phyloP scores from a whole-genome alignment of 2,113 vertebrate genomes.

The Lonchura striata region DNA sequence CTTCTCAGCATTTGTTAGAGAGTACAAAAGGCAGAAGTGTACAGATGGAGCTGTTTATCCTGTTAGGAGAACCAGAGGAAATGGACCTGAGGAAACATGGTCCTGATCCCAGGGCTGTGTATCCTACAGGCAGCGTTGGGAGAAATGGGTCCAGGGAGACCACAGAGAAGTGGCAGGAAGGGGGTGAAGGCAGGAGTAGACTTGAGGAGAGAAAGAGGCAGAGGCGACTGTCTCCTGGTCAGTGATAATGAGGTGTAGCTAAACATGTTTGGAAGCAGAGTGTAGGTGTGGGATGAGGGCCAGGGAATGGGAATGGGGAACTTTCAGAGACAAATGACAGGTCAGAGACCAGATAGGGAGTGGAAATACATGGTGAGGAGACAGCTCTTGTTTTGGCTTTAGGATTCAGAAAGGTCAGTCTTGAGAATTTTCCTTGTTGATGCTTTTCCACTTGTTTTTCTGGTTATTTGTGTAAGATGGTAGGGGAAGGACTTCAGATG shows the following conservation, averaged over 20 bases:
- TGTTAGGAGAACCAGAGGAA: neutral
- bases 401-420: constrained; percentile 20
- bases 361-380: neutral
- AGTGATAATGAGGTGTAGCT: neutral
- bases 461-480: neutral
- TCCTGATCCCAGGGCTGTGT: neutral
- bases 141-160: neutral
- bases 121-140: neutral
- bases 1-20: neutral
- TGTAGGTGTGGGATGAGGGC: neutral
- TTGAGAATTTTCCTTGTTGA: constrained; percentile 18
- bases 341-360: neutral
- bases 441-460: constrained; percentile 17
- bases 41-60: neutral
- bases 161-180: neutral
- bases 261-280: neutral
- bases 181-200: neutral
- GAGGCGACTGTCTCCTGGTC: neutral
- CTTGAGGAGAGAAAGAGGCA: neutral
- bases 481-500: neutral
- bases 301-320: neutral
- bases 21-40: neutral
- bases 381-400: neutral
- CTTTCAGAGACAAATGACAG: neutral
- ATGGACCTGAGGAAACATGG: rapidly evolving